Evolutionary conservation across 1,140 invertebrate species (phyloP).

Genomic region (Drosophila lacertosa): DNA sequence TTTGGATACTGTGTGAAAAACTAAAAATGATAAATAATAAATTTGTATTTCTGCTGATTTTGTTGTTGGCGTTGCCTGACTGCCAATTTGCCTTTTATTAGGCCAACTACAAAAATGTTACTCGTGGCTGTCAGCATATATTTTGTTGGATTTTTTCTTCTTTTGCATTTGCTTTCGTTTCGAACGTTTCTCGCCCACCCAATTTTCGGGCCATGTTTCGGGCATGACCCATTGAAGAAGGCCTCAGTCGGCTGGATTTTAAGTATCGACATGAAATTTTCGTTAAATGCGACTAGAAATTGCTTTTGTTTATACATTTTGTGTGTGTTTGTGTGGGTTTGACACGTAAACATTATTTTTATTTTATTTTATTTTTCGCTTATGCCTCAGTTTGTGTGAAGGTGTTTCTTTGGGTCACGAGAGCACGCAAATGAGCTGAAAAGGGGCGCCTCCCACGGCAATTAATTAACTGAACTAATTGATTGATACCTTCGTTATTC

Average conservation of each 20-base stretch:
- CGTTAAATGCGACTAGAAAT: conserved; percentile 12
- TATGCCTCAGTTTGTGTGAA: conserved; percentile 12
- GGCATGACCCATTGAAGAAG: conserved; percentile 67
- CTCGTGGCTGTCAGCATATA: conserved; percentile 63
- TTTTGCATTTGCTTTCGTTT: no score
- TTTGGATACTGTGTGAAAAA: conserved; percentile 47
- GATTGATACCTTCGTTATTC: conserved; percentile 3
- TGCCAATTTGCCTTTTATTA: conserved; percentile 63
- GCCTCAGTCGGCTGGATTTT: conserved; percentile 24
- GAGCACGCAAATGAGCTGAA: background rate
- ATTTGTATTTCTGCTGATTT: conserved; percentile 61
- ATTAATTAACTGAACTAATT: conserved; percentile 17
- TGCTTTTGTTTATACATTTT: conserved; percentile 12
- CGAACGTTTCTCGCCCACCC: conserved; percentile 48
- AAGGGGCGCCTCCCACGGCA: background rate
- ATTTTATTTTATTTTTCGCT: background rate
- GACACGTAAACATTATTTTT: conserved; percentile 39
- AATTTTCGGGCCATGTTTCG: conserved; percentile 36
- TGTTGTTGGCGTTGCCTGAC: conserved; percentile 46
- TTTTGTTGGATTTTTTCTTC: no score
- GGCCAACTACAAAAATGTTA: conserved; percentile 60
- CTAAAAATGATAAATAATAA: conserved; percentile 66
- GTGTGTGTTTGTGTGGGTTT: conserved; percentile 32
- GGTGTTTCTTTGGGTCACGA: conserved; percentile 22
- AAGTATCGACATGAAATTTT: conserved; percentile 43